phyloP scores from a whole-genome alignment of 1,140 invertebrate genomes.

The Bombus superbus region DNA sequence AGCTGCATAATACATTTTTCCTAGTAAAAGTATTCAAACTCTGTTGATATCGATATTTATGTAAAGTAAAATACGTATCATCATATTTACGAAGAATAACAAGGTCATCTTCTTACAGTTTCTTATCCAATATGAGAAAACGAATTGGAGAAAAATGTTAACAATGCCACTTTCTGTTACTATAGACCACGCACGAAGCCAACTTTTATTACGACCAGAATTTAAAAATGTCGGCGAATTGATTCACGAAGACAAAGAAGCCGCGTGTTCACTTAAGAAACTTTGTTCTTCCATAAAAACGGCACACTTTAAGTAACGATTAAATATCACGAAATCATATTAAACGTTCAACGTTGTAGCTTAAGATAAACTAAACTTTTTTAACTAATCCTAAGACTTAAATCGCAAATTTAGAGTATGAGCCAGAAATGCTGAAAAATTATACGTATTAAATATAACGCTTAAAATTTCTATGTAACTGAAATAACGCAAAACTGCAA shows the following conservation, averaged over 20 bases:
- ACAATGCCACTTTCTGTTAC: constrained; percentile 66
- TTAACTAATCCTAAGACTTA: not conserved
- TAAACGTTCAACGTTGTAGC: not conserved
- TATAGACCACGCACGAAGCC: constrained; percentile 60
- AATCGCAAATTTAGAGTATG: not conserved
- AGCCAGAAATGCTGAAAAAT: not conserved
- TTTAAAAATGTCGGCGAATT: constrained; percentile 70
- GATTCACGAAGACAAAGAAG: constrained; percentile 62
- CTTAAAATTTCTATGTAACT: not conserved
- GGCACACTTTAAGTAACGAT: constrained; percentile 45
- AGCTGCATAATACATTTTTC: too few relatives aligned
- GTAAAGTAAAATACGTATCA: too few relatives aligned
- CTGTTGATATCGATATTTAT: too few relatives aligned
- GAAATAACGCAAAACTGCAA: not conserved
- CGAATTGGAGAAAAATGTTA: constrained; percentile 68
- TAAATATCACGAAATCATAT: not conserved
- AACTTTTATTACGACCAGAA: constrained; percentile 69
- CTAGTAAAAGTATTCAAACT: too few relatives aligned
- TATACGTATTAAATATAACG: not conserved
- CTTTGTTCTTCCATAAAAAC: constrained; percentile 60
- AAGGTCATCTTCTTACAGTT: constrained; percentile 59
- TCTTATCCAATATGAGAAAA: constrained; percentile 64
- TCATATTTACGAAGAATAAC: too few relatives aligned
- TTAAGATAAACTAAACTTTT: not conserved
- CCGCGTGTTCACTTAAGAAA: constrained; percentile 64